Percentiles rank a stretch among this genome's conserved stretches.
Conservation (phyloP, 2,113 vertebrate genomes). For the Brachionichthys hirsutus region DNA sequence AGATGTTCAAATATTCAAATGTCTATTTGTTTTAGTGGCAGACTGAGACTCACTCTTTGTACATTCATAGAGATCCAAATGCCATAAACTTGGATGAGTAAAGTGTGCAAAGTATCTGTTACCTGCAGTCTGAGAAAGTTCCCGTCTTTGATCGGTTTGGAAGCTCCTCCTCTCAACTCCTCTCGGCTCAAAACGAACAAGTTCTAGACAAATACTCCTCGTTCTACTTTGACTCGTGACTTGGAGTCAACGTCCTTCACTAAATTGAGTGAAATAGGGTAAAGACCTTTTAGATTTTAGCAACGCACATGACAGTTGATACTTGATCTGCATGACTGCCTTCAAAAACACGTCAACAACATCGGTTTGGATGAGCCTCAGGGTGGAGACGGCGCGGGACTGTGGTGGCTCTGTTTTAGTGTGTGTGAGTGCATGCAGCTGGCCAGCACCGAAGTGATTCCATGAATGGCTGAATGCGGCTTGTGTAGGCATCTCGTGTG, state of each 20-base stretch:
- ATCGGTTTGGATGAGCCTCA: not conserved
- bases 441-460: constrained; percentile 12
- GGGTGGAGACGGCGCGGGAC: not conserved
- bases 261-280: not conserved
- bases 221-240: too few relatives aligned
- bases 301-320: not conserved
- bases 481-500: constrained; percentile 45
- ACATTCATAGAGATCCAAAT: too few relatives aligned
- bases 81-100: too few relatives aligned
- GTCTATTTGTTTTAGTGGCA: too few relatives aligned
- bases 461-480: constrained; percentile 37
- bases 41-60: too few relatives aligned
- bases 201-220: too few relatives aligned
- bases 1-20: too few relatives aligned
- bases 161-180: not conserved
- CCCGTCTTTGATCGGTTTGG: too few relatives aligned
- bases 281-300: not conserved
- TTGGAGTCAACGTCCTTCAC: not conserved
- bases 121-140: too few relatives aligned
- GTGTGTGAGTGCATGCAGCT: constrained; percentile 11
- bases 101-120: too few relatives aligned
- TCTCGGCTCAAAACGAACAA: not conserved
- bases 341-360: not conserved
- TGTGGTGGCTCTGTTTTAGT: not conserved
- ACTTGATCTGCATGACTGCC: not conserved